Base-by-base conservation (phyloP, 2,888 invertebrate genomes). In the Watsonalla cultraria region DNA sequence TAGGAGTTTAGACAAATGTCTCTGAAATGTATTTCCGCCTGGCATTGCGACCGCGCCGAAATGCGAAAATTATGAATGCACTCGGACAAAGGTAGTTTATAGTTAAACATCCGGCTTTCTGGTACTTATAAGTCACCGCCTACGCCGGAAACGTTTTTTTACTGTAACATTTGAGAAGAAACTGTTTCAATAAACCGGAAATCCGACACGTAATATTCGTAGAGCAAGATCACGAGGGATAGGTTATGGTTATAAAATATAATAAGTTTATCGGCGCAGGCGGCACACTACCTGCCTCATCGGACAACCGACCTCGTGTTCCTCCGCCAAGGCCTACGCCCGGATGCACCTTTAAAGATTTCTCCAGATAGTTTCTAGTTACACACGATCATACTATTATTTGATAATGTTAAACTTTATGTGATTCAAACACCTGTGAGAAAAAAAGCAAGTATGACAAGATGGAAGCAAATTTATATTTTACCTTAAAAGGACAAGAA, bases 101-200 rank as follows among this genome's bases (percentile, higher is more conserved):
- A 78, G 70, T 78, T 77, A 86, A 86, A 89, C 86, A 88, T 90
- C 89, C 89, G 88, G 87, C 82, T 86, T 82, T 80, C 70, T 64
- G 68, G 66, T 67, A 66, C 71, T 70, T 73, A 70, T 70, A 66
- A 60, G 66, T 72, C 71, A 73, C 56, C 62, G 53, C 59, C 50
- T 52, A 42, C 52, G 49, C 49, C 37, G 14, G 37, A 49, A 35
- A 49, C 37, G 49, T 49, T 14, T 35, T 37, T 35, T 6, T 37
- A 37, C 37, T 49, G 39, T 49, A 35, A 48, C 34, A 13, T 48
- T 35, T 14, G 35, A 48, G 14, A n/a, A 0, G 9, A 39, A 37
- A 49, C 9, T 14, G 37, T 48, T 37, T 5, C 14, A 39, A 37
- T 14, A 49, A 49, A 49, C 39, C 35, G 49, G 49, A 39, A 51